Percentiles rank a stretch among this genome's conserved stretches.
These are phyloP conservation scores for Eidolon dupreanum DNA, from an alignment of 2,797 vertebrate genomes.

Conservation along the genomic window DNA sequence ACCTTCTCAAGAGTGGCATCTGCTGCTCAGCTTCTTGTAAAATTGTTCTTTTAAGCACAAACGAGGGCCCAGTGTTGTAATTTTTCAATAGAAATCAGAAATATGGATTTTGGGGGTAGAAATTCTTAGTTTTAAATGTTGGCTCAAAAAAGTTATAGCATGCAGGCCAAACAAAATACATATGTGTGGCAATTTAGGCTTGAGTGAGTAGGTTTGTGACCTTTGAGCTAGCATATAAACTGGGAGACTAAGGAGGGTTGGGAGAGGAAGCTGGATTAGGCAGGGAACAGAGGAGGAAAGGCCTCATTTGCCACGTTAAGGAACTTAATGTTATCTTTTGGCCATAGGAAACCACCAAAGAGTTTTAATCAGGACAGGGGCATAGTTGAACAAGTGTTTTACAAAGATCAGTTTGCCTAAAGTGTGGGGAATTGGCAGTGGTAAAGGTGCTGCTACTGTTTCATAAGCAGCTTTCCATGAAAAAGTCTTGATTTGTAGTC, in stretches of 20 bases:
- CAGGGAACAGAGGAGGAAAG: background rate
- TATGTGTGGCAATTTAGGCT: background rate
- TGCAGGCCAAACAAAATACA: background rate
- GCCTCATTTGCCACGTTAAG: background rate
- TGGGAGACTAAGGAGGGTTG: background rate
- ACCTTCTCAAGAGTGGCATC: background rate
- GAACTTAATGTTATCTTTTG: background rate
- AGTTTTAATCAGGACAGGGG: background rate
- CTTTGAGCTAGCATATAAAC: background rate
- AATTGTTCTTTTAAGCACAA: background rate
- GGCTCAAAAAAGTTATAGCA: background rate
- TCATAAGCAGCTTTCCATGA: background rate
- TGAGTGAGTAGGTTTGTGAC: background rate
- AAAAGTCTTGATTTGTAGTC: background rate
- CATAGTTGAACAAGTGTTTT: background rate
- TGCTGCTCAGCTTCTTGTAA: background rate
- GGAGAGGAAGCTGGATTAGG: background rate
- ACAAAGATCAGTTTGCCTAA: background rate
- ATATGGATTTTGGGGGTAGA: background rate
- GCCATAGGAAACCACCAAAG: background rate
- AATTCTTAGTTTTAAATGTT: background rate
- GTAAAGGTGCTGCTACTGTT: constrained; percentile 15
- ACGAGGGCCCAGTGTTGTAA: background rate
- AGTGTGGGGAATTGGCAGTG: background rate
- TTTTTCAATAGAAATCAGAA: constrained; percentile 21